These are phyloP conservation scores for Apus apus DNA, from an alignment of 2,113 vertebrate genomes.

Conservation along the genomic window DNA sequence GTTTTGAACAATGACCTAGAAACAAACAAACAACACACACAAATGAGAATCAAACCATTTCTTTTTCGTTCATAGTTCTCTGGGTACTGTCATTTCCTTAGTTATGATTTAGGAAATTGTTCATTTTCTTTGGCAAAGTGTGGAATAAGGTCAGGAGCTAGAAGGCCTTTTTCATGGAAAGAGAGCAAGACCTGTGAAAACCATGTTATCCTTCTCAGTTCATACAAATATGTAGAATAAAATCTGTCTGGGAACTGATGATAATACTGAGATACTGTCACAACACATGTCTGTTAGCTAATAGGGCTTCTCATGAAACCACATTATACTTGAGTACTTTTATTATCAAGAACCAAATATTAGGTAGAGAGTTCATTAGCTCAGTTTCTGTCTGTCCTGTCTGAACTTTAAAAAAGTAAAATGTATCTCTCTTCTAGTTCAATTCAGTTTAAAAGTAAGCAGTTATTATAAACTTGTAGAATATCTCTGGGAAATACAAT, in stretches of 20 bases:
- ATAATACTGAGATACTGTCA: not conserved
- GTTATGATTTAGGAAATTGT: not conserved
- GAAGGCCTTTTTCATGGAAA: not conserved
- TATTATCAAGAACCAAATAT: not conserved
- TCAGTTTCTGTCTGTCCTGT: not conserved
- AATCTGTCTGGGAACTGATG: not conserved
- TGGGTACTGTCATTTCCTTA: not conserved
- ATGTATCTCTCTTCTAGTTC: not conserved
- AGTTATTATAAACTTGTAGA: not conserved
- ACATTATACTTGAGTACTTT: not conserved
- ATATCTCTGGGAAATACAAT: not conserved
- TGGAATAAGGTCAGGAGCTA: not conserved
- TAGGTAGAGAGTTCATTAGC: not conserved
- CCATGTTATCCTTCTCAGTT: not conserved
- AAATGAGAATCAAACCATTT: not conserved
- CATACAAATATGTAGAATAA: not conserved
- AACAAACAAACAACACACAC: not conserved
- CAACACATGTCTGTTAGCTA: not conserved
- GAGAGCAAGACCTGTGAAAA: not conserved
- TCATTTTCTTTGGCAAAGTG: not conserved
- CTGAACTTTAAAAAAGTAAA: not conserved
- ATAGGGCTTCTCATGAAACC: not conserved
- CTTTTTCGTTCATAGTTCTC: not conserved
- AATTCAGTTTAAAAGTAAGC: not conserved
- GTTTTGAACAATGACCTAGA: constrained; percentile 96